Evolutionary conservation across 2,113 vertebrate species (phyloP).

Genomic region (Trematocara macrostoma): DNA sequence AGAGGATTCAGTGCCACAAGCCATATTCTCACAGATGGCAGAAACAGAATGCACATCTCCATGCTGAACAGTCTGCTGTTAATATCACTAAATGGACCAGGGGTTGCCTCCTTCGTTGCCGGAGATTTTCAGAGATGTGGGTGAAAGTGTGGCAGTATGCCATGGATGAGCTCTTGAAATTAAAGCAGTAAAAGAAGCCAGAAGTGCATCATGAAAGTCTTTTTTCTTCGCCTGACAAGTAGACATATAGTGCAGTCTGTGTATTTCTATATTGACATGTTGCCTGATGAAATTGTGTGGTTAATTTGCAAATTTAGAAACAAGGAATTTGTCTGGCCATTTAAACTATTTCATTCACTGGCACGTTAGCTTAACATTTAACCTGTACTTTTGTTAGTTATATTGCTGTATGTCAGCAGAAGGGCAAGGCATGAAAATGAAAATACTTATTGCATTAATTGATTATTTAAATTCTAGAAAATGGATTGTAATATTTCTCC

Average conservation of each 20-base stretch:
- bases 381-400: neutral
- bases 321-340: neutral
- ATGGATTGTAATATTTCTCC: neutral
- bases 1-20: neutral
- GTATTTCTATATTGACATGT: neutral
- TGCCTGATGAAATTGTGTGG: neutral
- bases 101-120: neutral
- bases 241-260: neutral
- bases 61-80: neutral
- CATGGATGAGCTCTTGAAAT: neutral
- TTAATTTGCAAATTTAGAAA: neutral
- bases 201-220: neutral
- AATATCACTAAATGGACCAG: neutral
- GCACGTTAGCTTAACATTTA: neutral
- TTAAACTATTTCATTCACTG: neutral
- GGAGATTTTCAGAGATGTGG: neutral
- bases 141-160: neutral
- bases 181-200: neutral
- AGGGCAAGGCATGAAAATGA: neutral
- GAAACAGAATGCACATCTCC: neutral
- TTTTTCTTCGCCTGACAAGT: neutral
- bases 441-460: neutral
- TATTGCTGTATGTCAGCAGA: neutral
- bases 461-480: neutral
- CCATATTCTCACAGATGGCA: neutral